Evolutionary conservation across 1,140 invertebrate species (phyloP), one percentile per base, ranked within the genome.

Genomic region (Zaprionus camerounensis): DNA sequence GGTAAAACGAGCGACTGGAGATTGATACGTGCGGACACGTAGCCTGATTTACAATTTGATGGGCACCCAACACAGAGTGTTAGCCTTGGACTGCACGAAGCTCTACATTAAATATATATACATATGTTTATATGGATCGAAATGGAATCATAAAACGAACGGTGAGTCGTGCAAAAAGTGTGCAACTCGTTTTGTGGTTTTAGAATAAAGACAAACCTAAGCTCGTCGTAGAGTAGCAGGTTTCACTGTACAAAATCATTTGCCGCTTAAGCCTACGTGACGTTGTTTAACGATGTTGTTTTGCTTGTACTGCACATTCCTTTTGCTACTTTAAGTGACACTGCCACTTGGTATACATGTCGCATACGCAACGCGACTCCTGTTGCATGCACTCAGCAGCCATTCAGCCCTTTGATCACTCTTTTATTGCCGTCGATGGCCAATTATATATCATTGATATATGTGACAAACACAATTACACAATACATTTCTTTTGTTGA

Each of bases 11-110:
- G 67, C 28, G 34, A 51, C 51, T 51, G 55, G 58, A 74, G 57
- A 56, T 73, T 67, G 31, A 73, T 62, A 67, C 70, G 65, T 58
- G 41, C 38, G 44, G 69, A 86, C 82, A 85, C 82, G 82, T 86
- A 53, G 34, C 44, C 44, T 55, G 71, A 70, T 86, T 86, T 82
- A 76, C 75, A 82, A 78, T 70, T 74, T 85, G 59, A 73, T 78
- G 78, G 11, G 7, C n/a, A 65, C 65, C 81, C 80, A 26, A 26
- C 24, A 75, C 67, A 62, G 49, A 62, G 24, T 17, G 51, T 44
- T 41, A 36, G 2, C 38, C 56, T 61, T 53, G 70, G 68, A 66
- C 28, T 28, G 57, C 59, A 63, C 63, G 44, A n/a, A 65, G 31
- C 38, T 34, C 3, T 3, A 7, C 46, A 51, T 51, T 51, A 51